Base-by-base conservation (phyloP, 2,113 vertebrate genomes). In the Platanista minor region DNA sequence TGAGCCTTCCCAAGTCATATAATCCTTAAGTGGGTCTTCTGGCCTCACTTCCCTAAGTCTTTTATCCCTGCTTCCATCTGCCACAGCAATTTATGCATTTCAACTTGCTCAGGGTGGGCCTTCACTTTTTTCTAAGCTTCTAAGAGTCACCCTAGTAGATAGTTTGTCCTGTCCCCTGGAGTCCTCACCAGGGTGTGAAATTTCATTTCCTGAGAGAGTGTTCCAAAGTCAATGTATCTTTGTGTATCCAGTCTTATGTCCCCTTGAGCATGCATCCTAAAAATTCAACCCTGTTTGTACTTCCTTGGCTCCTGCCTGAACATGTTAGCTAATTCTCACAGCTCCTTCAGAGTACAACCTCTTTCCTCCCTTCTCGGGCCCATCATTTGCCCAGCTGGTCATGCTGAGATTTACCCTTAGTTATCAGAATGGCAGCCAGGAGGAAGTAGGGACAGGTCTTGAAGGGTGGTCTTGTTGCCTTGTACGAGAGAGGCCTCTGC, bases 11-110 rank as follows among this genome's bases (percentile, higher is more conserved):
- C 71, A 81, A 89, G 83, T 80, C 75, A 62, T 14, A 9, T 75
- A 75, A 93, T 77, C 90, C 62, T 57, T 62, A 87, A 23, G 72
- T 89, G 66, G 54, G 64, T 83, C 49, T 93, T 96, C 78, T 66
- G 64, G n/a, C 31, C 64, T 91, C 67, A 31, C 18, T 74, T 77
- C 39, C n/a, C 43, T 69, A 8, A 82, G 33, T 4, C 74, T 72
- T 92, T 95, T 67, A 92, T 92, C 72, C 67, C 33, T 27, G 61
- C 15, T 82, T 85, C 41, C 25, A 74, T 66, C 74, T 54, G 41
- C 43, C 46, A 36, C 15, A 41, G 86, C 49, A 49, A 66, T 83
- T 54, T 78, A 43, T 39, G 17, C 54, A 43, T 87, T 75, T 78
- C 15, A 54, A 0, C 23, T 94, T 74, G 5, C 23, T 91, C 27